Evolutionary conservation across 1,140 invertebrate species (phyloP).

Genomic region (Chrysopa pallens): DNA sequence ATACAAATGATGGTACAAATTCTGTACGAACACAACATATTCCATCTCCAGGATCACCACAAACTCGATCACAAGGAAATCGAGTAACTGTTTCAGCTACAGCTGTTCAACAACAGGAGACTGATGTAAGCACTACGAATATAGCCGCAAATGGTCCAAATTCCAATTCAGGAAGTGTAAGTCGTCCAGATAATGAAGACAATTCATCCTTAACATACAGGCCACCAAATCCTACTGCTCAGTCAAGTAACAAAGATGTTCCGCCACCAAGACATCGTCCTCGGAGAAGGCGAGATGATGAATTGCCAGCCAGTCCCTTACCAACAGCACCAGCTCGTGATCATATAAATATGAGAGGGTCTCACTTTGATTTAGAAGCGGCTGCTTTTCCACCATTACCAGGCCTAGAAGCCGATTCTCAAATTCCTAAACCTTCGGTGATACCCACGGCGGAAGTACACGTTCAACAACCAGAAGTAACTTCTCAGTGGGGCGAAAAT

Average conservation of each 20-base stretch:
- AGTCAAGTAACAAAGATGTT: constrained; percentile 8
- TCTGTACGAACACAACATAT: constrained; percentile 9
- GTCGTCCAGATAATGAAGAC: constrained; percentile 2
- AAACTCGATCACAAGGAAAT: constrained; percentile 10
- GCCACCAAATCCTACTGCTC: neutral
- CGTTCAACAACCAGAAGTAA: neutral
- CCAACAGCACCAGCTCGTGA: constrained; percentile 4
- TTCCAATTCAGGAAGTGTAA: neutral
- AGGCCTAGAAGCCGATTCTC: constrained; percentile 15
- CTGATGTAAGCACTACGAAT: neutral
- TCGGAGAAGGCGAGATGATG: constrained; percentile 26
- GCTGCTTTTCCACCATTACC: constrained; percentile 68
- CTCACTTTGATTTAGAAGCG: constrained; percentile 64
- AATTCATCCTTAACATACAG: neutral
- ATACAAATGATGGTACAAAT: constrained; percentile 4
- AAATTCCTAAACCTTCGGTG: constrained; percentile 8
- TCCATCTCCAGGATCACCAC: constrained; percentile 3
- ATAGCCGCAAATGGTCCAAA: too few species aligned
- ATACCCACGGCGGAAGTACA: neutral
- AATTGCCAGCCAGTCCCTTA: constrained; percentile 6
- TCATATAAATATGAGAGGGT: constrained; percentile 14
- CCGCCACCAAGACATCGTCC: constrained; percentile 18
- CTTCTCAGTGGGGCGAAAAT: constrained; percentile 23
- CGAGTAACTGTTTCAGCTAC: neutral
- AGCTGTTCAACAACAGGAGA: neutral